Conservation (phyloP, 2,888 invertebrate genomes). For the Leptinotarsa haldemani region DNA sequence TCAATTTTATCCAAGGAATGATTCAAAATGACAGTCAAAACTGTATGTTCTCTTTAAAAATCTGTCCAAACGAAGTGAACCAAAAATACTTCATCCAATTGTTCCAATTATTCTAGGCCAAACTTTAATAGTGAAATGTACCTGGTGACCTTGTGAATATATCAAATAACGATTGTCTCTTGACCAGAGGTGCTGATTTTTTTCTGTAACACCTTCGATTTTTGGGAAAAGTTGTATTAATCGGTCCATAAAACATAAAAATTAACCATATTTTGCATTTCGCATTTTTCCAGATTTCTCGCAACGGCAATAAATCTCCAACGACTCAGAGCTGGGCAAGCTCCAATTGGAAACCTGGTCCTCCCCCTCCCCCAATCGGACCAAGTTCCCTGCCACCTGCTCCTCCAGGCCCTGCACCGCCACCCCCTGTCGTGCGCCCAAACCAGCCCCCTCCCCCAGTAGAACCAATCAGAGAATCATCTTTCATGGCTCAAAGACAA, state of each 20-base stretch:
- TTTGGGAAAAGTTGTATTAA: too few species aligned
- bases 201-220: not conserved
- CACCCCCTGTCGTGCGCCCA: conserved; percentile 69
- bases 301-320: conserved; percentile 63
- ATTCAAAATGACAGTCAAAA: too few species aligned
- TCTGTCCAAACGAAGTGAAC: too few species aligned
- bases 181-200: not conserved
- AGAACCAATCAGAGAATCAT: conserved; percentile 67
- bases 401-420: conserved; percentile 71
- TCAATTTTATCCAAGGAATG: too few species aligned
- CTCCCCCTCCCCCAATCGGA: conserved; percentile 74
- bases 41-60: too few species aligned
- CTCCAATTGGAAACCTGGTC: conserved; percentile 68
- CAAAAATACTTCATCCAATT: too few species aligned
- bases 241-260: not conserved
- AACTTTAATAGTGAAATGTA: too few species aligned
- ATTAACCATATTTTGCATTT: not conserved
- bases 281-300: conserved; percentile 55
- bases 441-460: conserved; percentile 77
- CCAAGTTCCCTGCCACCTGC: conserved; percentile 71
- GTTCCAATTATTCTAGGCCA: too few species aligned
- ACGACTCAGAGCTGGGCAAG: conserved; percentile 63
- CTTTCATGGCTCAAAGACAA: conserved; percentile 77
- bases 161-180: too few species aligned
- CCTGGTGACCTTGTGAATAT: too few species aligned